These are phyloP conservation scores for Ligdia adustata DNA, from an alignment of 2,888 invertebrate species.

Conservation along the genomic window DNA sequence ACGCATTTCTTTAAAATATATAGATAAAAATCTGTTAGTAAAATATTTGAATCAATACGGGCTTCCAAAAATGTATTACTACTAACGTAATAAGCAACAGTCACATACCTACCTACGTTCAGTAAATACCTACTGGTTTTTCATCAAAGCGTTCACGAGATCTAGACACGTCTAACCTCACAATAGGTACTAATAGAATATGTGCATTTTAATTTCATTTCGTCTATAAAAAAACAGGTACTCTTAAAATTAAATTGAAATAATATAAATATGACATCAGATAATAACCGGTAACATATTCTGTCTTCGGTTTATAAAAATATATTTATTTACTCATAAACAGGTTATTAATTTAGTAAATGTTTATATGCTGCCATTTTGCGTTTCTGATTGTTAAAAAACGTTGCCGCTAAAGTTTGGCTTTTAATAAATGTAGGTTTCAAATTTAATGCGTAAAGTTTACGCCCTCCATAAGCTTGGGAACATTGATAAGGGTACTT, in stretches of 20 bases:
- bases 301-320: not conserved
- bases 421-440: not conserved
- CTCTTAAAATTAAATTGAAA: slow-evolving; percentile 11
- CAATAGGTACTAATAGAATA: not conserved
- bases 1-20: no score
- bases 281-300: slow-evolving; percentile 8
- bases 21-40: no score
- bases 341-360: not conserved
- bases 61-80: no score
- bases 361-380: not conserved
- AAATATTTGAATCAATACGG: no score
- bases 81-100: no score
- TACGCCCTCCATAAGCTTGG: not conserved
- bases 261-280: slow-evolving; percentile 11
- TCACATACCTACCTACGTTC: no score
- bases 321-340: not conserved
- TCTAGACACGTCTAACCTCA: slow-evolving; percentile 5
- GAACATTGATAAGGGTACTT: slow-evolving; percentile 5
- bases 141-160: no score
- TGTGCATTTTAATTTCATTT: slow-evolving; percentile 10
- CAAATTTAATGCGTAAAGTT: not conserved
- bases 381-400: no score
- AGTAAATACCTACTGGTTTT: no score
- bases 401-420: no score
- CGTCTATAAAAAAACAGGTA: slow-evolving; percentile 5